Conservation (phyloP, 92 coral and sea anemone genomes). For the Muricea muricata region DNA sequence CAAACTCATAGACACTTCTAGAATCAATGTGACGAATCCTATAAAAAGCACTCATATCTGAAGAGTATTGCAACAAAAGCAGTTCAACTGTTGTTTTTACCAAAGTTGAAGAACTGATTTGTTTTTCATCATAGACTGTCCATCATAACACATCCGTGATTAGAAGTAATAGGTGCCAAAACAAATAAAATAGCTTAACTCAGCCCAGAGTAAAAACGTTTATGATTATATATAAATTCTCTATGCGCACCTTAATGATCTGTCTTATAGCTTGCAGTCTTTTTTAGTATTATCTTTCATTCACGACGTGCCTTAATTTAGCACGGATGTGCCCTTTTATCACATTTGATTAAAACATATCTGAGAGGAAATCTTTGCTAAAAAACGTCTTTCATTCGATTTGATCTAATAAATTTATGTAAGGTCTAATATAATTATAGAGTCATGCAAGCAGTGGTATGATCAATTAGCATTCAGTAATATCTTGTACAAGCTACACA, state of each 20-base stretch:
- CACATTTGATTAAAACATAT: neutral
- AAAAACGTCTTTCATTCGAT: neutral
- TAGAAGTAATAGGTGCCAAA: neutral
- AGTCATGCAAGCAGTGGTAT: too few relatives aligned
- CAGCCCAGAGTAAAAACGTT: neutral
- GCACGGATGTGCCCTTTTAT: neutral
- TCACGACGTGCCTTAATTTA: neutral
- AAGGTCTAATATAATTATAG: too few relatives aligned
- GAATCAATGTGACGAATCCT: neutral
- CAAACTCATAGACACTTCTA: conserved; percentile 8
- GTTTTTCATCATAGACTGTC: neutral
- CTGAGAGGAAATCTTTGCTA: neutral
- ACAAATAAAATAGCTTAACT: neutral
- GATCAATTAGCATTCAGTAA: too few relatives aligned
- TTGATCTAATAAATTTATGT: too few relatives aligned
- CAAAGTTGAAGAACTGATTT: neutral
- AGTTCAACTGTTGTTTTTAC: neutral
- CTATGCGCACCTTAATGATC: too few relatives aligned
- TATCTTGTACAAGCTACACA: too few relatives aligned
- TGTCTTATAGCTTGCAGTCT: too few relatives aligned
- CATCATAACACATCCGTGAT: neutral
- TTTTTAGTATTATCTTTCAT: neutral
- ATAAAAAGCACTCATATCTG: neutral
- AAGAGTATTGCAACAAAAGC: neutral
- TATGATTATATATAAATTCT: too few relatives aligned